Conservation (phyloP, 1,140 invertebrate species). For the Sipha flava region DNA sequence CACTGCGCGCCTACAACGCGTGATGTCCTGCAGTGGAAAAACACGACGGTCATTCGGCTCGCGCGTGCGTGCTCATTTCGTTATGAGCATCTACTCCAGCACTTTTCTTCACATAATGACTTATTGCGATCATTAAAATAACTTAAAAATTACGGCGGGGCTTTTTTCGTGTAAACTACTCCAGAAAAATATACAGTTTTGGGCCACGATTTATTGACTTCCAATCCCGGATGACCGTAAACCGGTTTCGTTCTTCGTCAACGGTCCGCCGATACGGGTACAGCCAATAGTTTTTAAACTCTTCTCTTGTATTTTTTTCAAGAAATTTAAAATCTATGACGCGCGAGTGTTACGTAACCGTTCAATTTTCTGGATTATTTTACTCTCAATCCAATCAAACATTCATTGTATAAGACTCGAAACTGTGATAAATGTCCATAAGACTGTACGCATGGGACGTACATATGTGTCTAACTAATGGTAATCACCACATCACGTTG, state of each 20-base stretch:
- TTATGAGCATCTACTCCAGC: neutral
- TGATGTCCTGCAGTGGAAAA: neutral
- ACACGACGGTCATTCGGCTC: too few relatives aligned
- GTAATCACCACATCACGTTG: too few relatives aligned
- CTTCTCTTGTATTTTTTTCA: too few relatives aligned
- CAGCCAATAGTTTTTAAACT: too few relatives aligned
- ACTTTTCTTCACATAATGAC: neutral
- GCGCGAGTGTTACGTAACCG: too few relatives aligned
- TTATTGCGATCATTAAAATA: neutral
- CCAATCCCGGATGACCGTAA: neutral
- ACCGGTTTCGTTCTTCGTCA: neutral
- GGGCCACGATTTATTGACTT: neutral
- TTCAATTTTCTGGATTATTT: too few relatives aligned
- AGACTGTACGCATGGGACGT: too few relatives aligned
- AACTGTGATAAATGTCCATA: too few relatives aligned
- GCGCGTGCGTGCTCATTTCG: neutral
- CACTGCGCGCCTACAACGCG: neutral
- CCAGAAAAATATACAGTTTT: neutral
- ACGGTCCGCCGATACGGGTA: neutral
- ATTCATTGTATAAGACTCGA: too few relatives aligned
- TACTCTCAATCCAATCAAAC: too few relatives aligned
- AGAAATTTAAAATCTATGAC: too few relatives aligned
- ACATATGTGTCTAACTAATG: too few relatives aligned
- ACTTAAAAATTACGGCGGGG: neutral
- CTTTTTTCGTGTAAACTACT: slow-evolving; percentile 1